Evolutionary conservation across 2,888 invertebrate species (phyloP), one percentile per base, ranked within the genome.

Genomic region (Synergus itoensis): DNA sequence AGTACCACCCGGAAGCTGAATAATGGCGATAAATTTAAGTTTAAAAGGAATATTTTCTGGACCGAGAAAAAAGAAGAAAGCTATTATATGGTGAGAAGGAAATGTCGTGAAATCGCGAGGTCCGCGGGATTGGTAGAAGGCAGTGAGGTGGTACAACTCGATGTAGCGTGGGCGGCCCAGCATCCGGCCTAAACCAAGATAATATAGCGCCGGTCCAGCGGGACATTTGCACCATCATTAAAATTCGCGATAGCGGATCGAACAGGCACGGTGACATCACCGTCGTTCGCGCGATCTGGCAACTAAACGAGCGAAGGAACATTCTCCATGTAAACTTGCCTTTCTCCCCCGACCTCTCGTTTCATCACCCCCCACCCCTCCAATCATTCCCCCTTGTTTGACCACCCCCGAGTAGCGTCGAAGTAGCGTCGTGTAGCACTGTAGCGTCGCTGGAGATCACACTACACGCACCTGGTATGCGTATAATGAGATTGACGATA

Each of bases 161-260:
- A 80, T 81, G 83, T 84, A 90, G 91, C 91, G 91, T 91, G 91
- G 91, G 91, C 91, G 90, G 91, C 90, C 91, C 86, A 87, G 89
- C 89, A 91, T 91, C 91, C 91, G 91, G 91, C 91, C 91, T 89
- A 90, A 91, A 90, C 88, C 89, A 87, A 90, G 91, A 91, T 92
- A 91, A 91, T 92, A 92, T 90, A 91, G 90, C 90, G 90, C 89
- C 87, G 87, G 89, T 89, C 89, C 87, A 86, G 84, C 88, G 88
- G 88, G 90, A 91, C 92, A 92, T 92, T 92, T 92, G 92, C 92
- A 92, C 90, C 92, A 89, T 92, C 92, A 92, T 92, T 92, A 92
- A 92, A 92, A 92, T 92, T 92, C 92, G 92, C 92, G 92, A 92
- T 92, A 92, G 91, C 89, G 89, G 90, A 92, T 92, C 92, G 91